Evolutionary conservation across 2,113 vertebrate genomes (phyloP).

Genomic region (Ophiodon elongatus): DNA sequence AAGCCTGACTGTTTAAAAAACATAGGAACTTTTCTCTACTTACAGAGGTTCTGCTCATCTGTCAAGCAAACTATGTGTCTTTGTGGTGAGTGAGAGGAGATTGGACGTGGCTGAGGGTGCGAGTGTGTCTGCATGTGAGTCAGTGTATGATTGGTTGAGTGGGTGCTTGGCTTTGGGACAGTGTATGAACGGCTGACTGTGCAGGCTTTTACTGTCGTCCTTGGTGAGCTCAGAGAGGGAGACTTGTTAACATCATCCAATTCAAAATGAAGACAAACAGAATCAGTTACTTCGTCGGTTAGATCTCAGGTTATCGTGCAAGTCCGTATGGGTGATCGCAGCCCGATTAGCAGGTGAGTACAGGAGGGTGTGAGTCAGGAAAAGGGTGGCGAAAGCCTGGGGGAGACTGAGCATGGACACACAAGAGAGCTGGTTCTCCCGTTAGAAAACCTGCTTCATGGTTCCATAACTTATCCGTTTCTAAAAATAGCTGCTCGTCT

Average conservation of each 20-base stretch:
- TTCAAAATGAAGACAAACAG: conserved; percentile 70
- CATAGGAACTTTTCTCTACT: conserved; percentile 21
- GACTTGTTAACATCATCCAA: conserved; percentile 57
- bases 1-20: conserved; percentile 60
- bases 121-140: conserved; percentile 11
- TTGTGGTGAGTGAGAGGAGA: neutral
- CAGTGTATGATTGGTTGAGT: conserved; percentile 23
- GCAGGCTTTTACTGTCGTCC: conserved; percentile 84
- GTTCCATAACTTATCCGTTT: conserved; percentile 1
- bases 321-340: conserved; percentile 20
- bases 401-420: conserved; percentile 22
- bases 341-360: conserved; percentile 59
- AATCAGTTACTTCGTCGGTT: conserved; percentile 51
- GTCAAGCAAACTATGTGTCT: neutral
- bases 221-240: conserved; percentile 81
- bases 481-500: conserved; percentile 21
- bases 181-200: conserved; percentile 75
- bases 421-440: conserved; percentile 26
- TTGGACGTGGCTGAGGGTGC: neutral
- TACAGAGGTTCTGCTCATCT: conserved; percentile 34
- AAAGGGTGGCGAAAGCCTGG: conserved; percentile 22
- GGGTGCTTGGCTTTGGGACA: conserved; percentile 41
- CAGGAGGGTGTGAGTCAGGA: conserved; percentile 49
- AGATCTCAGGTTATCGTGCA: conserved; percentile 47
- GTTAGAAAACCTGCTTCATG: conserved; percentile 13